Base-by-base conservation (phyloP, 2,113 vertebrate species). In the Proterorhinus semilunaris region DNA sequence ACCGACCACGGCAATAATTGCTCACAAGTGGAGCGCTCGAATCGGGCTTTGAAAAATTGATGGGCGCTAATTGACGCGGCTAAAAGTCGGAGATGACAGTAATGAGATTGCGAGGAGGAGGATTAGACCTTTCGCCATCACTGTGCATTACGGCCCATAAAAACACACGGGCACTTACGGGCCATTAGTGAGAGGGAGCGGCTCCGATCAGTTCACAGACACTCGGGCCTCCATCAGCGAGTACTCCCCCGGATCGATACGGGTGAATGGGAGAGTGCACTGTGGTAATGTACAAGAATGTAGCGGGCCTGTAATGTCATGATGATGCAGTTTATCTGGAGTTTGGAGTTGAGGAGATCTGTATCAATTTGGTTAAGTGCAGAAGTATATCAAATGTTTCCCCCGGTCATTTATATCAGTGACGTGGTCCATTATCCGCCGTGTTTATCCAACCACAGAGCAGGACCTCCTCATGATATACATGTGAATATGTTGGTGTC, bases 141-240 rank as follows among this genome's bases (percentile, higher is more conserved):
- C 82, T 80, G 71, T 80, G 74, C 89, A 89, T 91, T 89, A 91
- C 75, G 69, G 74, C 80, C 83, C 83, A 87, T 82, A 86, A 88
- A 89, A 87, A 75, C 66, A 69, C 15, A 66, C 70, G 4, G 27
- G 85, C 88, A 89, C 89, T 91, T 89, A 89, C 88, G 87, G 82
- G 75, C 88, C 88, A 91, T 91, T 91, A 91, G 87, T 58, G 63
- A 76, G 83, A 73, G 72, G 52, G 58, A 82, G 71, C 72, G 83
- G 57, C 69, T 83, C 68, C 76, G 71, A n/a, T n/a, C n/a, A n/a
- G 86, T 82, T 87, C 75, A 78, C 71, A 64, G 69, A 79, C 70
- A 52, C 52, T 78, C 61, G 78, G 72, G 61, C 69, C 80, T 87
- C 86, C 78, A 84, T 88, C 86, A 83, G 62, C 21, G 4, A 74